Base-by-base conservation (phyloP, 2,797 vertebrate species). In the Graptemys geographica region DNA sequence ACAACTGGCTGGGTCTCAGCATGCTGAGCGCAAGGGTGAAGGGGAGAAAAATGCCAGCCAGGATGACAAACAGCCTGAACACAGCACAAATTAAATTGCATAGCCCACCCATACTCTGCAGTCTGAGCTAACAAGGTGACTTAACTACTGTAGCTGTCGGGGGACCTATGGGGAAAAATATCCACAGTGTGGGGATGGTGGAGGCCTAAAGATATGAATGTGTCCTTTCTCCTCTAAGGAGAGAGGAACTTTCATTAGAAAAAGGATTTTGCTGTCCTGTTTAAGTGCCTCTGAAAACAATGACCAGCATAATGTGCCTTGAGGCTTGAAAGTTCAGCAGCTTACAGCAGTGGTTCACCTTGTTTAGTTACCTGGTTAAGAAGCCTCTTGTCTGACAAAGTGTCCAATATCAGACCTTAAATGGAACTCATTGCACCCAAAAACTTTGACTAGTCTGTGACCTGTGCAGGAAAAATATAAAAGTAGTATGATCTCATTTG, bases 1-100 rank as follows among this genome's bases (percentile, higher is more conserved):
- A n/a, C 98, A 99, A 88, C 82, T 98, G 96, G 97, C 96, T 15
- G 98, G 98, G 95, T 90, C 95, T 97, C 96, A 95, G 95, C 92
- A 95, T 93, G 89, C 96, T 96, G 97, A 97, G 96, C 94, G 90
- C 84, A 97, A 84, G 92, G 93, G 83, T 94, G 88, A 97, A 97
- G 95, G 95, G 95, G 85, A 95, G 65, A 72, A 93, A 86, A 92
- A 89, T 57, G 81, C 95, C 94, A 97, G 88, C 96, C 95, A 95
- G 59, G 89, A 97, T 62, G 82, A 95, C 96, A 96, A 96, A 96
- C 88, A 96, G 90, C 93, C 85, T 95, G 96, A 98, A 95, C 79
- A 25, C 11, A 47, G 15, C 92, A 44, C 69, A 91, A 79, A 91
- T 44, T 98, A 96, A 97, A 90, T 53, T 81, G 79, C 53, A 59